Percentiles rank a stretch among this genome's conserved stretches.
Conservation (phyloP, 2,888 invertebrate genomes). For the Ctenicera cuprea region DNA sequence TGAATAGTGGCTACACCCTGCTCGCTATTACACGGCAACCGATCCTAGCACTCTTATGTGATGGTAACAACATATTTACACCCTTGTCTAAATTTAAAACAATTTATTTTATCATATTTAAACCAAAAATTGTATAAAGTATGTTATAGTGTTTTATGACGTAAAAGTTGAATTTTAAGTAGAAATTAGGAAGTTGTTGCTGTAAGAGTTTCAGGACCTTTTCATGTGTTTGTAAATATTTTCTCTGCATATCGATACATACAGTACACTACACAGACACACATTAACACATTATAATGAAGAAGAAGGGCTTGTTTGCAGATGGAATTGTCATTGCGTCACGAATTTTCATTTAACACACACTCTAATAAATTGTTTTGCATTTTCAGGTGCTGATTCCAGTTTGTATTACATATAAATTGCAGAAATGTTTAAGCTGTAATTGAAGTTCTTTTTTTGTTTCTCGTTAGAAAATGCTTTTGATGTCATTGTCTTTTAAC, state of each 20-base stretch:
- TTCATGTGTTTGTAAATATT: constrained; percentile 16
- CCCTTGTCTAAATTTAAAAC: constrained; percentile 17
- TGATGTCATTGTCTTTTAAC: constrained; percentile 53
- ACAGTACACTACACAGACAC: constrained; percentile 50
- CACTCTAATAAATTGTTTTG: constrained; percentile 52
- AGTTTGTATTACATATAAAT: constrained; percentile 47
- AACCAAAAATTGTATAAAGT: background rate
- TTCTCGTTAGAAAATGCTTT: constrained; percentile 53
- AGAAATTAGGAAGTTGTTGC: constrained; percentile 25
- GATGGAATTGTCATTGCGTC: constrained; percentile 66
- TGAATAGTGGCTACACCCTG: constrained; percentile 51
- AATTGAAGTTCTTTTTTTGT: constrained; percentile 66
- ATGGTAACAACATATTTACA: constrained; percentile 17
- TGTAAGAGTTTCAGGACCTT: constrained; percentile 24
- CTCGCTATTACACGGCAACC: constrained; percentile 50
- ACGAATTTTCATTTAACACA: constrained; percentile 61
- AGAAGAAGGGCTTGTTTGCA: constrained; percentile 65
- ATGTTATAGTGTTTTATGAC: background rate
- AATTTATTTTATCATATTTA: too few relatives aligned
- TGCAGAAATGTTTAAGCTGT: constrained; percentile 62
- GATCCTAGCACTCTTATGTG: constrained; percentile 47
- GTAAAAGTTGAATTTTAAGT: constrained; percentile 1
- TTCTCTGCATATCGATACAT: constrained; percentile 29
- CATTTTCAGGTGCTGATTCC: constrained; percentile 63
- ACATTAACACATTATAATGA: constrained; percentile 35